Conservation (phyloP, 2,888 invertebrate genomes). For the Apotomis capreana region DNA sequence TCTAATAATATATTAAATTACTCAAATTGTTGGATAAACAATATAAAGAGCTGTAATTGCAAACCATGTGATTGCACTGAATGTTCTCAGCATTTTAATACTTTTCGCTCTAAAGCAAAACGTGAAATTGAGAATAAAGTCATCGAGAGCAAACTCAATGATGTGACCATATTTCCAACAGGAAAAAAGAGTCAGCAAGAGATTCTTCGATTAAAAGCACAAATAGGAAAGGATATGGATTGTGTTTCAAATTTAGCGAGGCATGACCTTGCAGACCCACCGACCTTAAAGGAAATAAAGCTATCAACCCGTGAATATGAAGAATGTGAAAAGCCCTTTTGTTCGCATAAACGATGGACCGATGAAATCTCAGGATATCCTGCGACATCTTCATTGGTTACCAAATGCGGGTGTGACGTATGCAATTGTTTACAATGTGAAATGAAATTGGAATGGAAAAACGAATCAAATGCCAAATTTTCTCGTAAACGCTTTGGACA, state of each 20-base stretch:
- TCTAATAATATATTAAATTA: slow-evolving; percentile 8
- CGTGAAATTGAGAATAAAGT: slow-evolving; percentile 53
- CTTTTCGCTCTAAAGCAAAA: slow-evolving; percentile 58
- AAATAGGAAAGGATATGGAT: slow-evolving; percentile 45
- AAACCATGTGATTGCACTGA: slow-evolving; percentile 54
- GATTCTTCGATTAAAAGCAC: slow-evolving; percentile 32
- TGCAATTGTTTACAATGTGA: slow-evolving; percentile 3
- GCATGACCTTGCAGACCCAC: background rate
- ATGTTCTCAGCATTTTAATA: slow-evolving; percentile 43
- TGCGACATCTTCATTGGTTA: background rate
- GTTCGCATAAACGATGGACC: background rate
- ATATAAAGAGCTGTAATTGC: slow-evolving; percentile 52
- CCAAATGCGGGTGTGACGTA: background rate
- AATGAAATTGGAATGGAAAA: background rate
- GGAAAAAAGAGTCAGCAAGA: slow-evolving; percentile 47
- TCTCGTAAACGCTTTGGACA: background rate
- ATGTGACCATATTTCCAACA: slow-evolving; percentile 54
- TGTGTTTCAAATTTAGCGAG: slow-evolving; percentile 43
- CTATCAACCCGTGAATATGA: background rate
- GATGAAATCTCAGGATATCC: no score
- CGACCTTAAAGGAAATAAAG: background rate
- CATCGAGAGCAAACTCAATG: slow-evolving; percentile 37
- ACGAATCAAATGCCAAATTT: no score
- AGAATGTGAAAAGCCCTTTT: background rate
- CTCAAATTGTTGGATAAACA: slow-evolving; percentile 39